phyloP scores from a whole-genome alignment of 2,797 vertebrate species.

The Sphenodon punctatus region DNA sequence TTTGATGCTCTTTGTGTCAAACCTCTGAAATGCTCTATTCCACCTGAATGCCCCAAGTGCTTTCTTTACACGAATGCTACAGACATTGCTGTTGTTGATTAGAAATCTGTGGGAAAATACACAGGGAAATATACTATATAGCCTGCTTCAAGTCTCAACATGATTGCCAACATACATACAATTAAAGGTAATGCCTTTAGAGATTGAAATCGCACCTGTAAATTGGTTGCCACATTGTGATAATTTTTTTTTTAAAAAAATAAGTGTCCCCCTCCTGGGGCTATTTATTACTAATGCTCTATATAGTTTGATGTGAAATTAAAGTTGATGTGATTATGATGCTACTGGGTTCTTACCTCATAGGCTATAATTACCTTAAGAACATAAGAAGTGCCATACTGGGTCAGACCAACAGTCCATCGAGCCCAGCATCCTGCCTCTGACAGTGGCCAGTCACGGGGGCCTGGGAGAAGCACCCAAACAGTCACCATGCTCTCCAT shows the following conservation, averaged over 20 bases:
- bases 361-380: fast-evolving
- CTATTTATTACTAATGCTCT: constrained; percentile 13
- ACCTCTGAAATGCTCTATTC: not conserved
- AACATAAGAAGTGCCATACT: too few species aligned
- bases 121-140: constrained; percentile 41
- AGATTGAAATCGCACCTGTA: constrained; percentile 58
- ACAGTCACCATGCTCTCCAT: too few species aligned
- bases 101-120: constrained; percentile 64
- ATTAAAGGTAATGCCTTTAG: constrained; percentile 47
- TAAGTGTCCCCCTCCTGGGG: not conserved
- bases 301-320: not conserved
- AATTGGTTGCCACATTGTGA: constrained; percentile 25
- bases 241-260: not conserved
- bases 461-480: too few species aligned
- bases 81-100: not conserved
- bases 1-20: constrained; percentile 32
- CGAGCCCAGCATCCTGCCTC: too few species aligned
- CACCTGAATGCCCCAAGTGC: constrained; percentile 22
- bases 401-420: too few species aligned
- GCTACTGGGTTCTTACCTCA: not conserved
- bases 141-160: constrained; percentile 64
- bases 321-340: not conserved
- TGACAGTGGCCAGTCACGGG: too few species aligned
- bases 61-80: constrained; percentile 30
- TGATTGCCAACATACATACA: constrained; percentile 39